Percentiles rank a stretch among this genome's conserved stretches.
These are phyloP conservation scores for Brachionus koreanus DNA, from an alignment of 1,140 invertebrate genomes.

Conservation along the genomic window DNA sequence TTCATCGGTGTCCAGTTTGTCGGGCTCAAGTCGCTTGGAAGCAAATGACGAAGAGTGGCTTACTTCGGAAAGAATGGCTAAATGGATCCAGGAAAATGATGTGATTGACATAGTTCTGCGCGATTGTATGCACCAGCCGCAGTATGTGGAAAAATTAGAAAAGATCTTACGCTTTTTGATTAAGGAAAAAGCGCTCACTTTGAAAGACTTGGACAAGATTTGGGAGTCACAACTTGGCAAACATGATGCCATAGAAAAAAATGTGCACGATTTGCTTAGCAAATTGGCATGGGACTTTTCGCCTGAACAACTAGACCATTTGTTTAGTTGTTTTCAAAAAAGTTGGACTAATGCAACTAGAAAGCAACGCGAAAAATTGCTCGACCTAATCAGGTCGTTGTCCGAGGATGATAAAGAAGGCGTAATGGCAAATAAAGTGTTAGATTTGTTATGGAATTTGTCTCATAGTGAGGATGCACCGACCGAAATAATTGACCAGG, in stretches of 20 bases:
- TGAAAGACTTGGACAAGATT: conserved; percentile 85
- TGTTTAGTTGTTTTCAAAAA: conserved; percentile 91
- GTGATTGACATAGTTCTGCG: conserved; percentile 89
- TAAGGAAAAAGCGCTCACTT: conserved; percentile 83
- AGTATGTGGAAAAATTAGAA: conserved; percentile 92
- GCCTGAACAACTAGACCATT: conserved; percentile 89
- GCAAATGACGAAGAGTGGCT: conserved; percentile 17
- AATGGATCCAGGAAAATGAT: conserved; percentile 93
- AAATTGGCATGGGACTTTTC: conserved; percentile 97
- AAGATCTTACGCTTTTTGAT: conserved; percentile 95
- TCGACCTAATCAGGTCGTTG: conserved; percentile 86
- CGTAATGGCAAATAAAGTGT: conserved; percentile 92
- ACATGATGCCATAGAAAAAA: conserved; percentile 91
- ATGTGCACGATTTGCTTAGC: conserved; percentile 89
- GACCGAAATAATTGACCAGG: conserved; percentile 95
- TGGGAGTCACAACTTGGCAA: conserved; percentile 93
- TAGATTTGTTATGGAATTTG: conserved; percentile 92
- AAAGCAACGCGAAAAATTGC: conserved; percentile 87
- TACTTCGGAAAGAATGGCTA: conserved; percentile 50
- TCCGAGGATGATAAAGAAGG: conserved; percentile 98
- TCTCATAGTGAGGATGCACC: conserved; percentile 91
- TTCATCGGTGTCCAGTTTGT: conserved; percentile 1
- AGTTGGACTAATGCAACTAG: conserved; percentile 93
- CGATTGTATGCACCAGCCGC: conserved; percentile 89
- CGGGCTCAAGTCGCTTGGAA: background rate